Percentiles rank a stretch among this genome's conserved stretches.
Evolutionary conservation across 2,797 vertebrate genomes (phyloP).

Genomic region (Centropyge bicolor): DNA sequence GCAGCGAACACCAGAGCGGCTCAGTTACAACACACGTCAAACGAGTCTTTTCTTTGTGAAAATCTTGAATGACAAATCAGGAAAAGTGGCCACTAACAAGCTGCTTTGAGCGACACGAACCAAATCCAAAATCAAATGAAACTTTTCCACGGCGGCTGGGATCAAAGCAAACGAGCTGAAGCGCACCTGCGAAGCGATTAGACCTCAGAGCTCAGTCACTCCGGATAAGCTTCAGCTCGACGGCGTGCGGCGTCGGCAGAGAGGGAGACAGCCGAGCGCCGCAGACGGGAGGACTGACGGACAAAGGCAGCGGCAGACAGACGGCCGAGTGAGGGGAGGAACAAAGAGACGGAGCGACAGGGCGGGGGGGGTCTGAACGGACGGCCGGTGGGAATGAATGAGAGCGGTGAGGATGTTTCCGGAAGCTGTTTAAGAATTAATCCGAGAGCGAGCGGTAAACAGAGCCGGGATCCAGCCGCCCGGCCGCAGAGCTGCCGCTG

Average conservation of each 20-base stretch:
- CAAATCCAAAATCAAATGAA: constrained; percentile 9
- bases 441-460: constrained; percentile 37
- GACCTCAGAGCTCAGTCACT: not conserved
- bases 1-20: not conserved
- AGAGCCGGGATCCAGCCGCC: constrained; percentile 40
- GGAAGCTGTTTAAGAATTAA: constrained; percentile 58
- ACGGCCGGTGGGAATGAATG: constrained; percentile 41
- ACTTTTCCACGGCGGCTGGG: not conserved
- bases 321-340: not conserved
- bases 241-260: not conserved
- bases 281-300: constrained; percentile 3
- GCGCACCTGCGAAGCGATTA: constrained; percentile 23
- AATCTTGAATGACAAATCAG: not conserved
- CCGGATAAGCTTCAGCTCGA: constrained; percentile 10
- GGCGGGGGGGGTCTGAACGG: constrained; percentile 29
- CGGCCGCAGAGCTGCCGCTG: constrained; percentile 30
- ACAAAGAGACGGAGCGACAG: constrained; percentile 19
- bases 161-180: not conserved
- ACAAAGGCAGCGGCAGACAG: constrained; percentile 1
- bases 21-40: not conserved
- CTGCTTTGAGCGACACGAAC: not conserved
- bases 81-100: not conserved
- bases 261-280: not conserved
- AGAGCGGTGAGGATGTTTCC: constrained; percentile 43
- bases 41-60: not conserved